A percentile compares a stretch with the other conserved stretches of the same genome.
These are phyloP conservation scores for Grantiella picta DNA, from an alignment of 2,113 vertebrate genomes.

Conservation along the genomic window DNA sequence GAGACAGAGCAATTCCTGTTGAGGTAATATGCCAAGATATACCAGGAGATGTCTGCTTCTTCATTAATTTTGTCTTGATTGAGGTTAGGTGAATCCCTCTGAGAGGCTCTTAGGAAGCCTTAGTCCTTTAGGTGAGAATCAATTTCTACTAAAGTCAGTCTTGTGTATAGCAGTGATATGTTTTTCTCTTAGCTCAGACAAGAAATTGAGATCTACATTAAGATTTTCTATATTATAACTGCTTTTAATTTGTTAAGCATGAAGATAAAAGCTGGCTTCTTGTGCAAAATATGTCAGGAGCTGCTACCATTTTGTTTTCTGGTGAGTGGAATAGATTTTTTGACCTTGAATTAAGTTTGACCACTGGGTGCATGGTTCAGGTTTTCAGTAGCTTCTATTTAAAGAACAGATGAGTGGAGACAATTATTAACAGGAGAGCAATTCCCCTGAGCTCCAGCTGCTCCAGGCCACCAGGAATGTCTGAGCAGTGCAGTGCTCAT, in stretches of 20 bases:
- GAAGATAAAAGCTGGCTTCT: background rate
- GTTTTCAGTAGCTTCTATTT: background rate
- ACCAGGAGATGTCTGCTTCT: conserved; percentile 31
- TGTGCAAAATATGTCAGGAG: background rate
- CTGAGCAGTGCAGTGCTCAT: background rate
- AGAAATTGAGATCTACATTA: background rate
- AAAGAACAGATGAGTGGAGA: background rate
- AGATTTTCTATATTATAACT: background rate
- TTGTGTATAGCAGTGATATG: background rate
- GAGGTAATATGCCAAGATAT: conserved; percentile 16
- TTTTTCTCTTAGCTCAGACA: background rate
- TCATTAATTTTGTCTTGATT: conserved; percentile 47
- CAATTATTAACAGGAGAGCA: background rate
- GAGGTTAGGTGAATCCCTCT: conserved; percentile 19
- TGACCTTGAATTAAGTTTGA: background rate
- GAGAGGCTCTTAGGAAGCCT: background rate
- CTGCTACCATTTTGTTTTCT: background rate
- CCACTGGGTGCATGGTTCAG: background rate
- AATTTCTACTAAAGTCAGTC: background rate
- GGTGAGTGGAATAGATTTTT: background rate
- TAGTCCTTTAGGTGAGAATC: background rate
- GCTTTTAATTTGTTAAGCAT: background rate
- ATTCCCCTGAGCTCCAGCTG: background rate
- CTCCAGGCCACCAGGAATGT: background rate
- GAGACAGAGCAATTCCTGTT: background rate